Base-by-base conservation (phyloP, 2,888 invertebrate species). In the Caenorhabditis panamensis region DNA sequence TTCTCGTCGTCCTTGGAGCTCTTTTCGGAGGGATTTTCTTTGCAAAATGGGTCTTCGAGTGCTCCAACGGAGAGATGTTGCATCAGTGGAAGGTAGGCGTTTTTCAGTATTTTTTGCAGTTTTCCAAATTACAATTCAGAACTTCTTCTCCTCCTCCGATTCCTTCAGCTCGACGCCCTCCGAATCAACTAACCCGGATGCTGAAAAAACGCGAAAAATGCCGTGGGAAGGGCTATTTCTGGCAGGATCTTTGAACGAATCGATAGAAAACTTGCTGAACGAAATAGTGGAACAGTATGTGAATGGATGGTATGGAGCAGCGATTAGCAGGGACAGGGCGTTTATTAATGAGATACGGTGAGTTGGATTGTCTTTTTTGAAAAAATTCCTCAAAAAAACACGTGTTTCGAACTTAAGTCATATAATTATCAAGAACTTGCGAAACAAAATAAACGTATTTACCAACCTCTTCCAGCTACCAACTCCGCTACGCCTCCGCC, bases 301-400 rank as follows among this genome's bases (percentile, higher is more conserved):
- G 26, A 88, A 88, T 73, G 80, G 78, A 13, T 90, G 90, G 90
- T 90, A 87, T 56, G 83, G 81, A 24, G 77, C 69, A 8, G 86
- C 86, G 37, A 88, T 90, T 64, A 86, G 88, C 61, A 79, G 82
- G 5, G 90, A 90, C 63, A 69, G 85, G 13, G 85, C 88, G 16
- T 90, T 90, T 56, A 75, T 90, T 20, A 82, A 87, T 31, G 90
- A 90, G 73, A 88, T 89, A 13, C 68, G 83, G 87, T 86, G 28
- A 37, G 79, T 47, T 28, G 20, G 9, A 1, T 54, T 47, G 5
- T 20, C 0, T 2, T 31, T 63, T 28, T 20, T 58, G 18, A 9
- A 31, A 31, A 31, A 31, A 31, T 31, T 31, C 31, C 5, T 31
- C 31, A 31, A 31, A 31, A 31, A n/a, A n/a, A n/a, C n/a, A n/a